Evolutionary conservation across 2,888 invertebrate genomes (phyloP).

Genomic region (Drosophila macrospina): DNA sequence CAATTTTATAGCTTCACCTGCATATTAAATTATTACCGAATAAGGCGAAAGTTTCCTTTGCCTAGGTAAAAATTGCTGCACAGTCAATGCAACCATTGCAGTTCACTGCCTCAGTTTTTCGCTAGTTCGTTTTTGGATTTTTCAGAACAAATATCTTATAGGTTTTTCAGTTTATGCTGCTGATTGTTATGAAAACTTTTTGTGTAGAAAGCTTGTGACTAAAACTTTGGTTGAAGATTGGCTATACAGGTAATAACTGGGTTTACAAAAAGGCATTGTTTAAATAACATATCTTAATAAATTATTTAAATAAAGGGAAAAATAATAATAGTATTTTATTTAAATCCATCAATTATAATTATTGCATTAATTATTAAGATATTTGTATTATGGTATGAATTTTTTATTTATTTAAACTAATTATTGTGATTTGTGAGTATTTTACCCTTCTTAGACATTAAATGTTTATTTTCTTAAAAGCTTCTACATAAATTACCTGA

Average conservation of each 20-base stretch:
- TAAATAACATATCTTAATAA: background rate
- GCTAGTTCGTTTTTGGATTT: constrained; percentile 6
- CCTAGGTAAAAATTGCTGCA: constrained; percentile 1
- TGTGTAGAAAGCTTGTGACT: background rate
- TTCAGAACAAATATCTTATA: constrained; percentile 28
- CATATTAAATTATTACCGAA: constrained; percentile 38
- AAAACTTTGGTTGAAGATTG: background rate
- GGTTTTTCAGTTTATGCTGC: constrained; percentile 26
- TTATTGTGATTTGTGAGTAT: background rate
- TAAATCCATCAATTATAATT: too few species aligned
- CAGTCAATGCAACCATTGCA: too few species aligned
- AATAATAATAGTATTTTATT: too few species aligned
- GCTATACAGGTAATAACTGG: background rate
- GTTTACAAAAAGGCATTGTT: background rate
- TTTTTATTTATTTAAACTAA: background rate
- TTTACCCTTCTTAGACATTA: background rate
- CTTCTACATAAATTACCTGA: background rate
- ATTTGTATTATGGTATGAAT: too few species aligned
- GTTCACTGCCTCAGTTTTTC: background rate
- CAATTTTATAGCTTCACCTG: constrained; percentile 59
- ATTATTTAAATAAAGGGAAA: too few species aligned
- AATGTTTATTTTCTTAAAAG: background rate
- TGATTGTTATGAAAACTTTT: constrained; percentile 8
- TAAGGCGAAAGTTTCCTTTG: constrained; percentile 25
- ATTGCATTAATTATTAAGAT: too few species aligned